Conservation (phyloP, 2,888 invertebrate genomes). For the Napeogenes inachia region DNA sequence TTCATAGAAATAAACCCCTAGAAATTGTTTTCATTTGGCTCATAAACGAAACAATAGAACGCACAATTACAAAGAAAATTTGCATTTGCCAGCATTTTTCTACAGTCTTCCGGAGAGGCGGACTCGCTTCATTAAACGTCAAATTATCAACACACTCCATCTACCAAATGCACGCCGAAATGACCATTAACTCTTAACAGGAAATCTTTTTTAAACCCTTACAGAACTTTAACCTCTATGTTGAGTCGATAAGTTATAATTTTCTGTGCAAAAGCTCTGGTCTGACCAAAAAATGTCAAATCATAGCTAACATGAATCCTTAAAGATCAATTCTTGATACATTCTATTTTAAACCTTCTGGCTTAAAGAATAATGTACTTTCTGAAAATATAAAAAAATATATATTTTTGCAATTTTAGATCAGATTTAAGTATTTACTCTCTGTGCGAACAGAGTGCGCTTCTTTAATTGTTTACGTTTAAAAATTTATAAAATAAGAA, state of each 20-base stretch:
- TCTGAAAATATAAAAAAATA: conserved; percentile 18
- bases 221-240: conserved; percentile 37
- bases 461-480: conserved; percentile 73
- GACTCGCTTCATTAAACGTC: conserved; percentile 71
- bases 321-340: conserved; percentile 1
- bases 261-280: conserved; percentile 49
- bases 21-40: conserved; percentile 48
- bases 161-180: conserved; percentile 57
- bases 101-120: conserved; percentile 64
- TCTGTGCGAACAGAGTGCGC: conserved; percentile 52
- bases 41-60: conserved; percentile 70
- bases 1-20: conserved; percentile 18
- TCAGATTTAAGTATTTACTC: conserved; percentile 58
- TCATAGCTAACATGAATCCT: conserved; percentile 25
- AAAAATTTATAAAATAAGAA: conserved; percentile 55
- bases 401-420: conserved; percentile 39
- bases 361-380: conserved; percentile 26
- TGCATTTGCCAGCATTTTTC: conserved; percentile 68
- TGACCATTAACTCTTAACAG: conserved; percentile 52
- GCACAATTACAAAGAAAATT: conserved; percentile 72
- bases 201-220: conserved; percentile 40
- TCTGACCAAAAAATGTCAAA: conserved; percentile 59
- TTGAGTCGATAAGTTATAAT: conserved; percentile 49
- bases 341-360: conserved; percentile 37
- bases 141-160: conserved; percentile 70